A percentile compares a stretch with the other conserved stretches of the same genome.
Evolutionary conservation across 1,140 invertebrate genomes (phyloP).

Genomic region (Drosophila sp.): DNA sequence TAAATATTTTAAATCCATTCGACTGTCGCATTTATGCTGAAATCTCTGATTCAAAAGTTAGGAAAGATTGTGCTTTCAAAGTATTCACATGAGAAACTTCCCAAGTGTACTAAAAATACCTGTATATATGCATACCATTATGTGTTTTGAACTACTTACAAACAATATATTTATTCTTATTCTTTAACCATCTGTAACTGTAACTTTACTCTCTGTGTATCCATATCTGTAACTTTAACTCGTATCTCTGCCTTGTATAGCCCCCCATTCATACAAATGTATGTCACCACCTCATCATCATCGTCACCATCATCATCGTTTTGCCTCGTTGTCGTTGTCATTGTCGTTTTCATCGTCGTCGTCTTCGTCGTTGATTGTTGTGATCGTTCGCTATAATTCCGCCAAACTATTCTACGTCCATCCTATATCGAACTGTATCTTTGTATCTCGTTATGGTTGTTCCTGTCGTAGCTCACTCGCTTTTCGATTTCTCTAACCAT

Average conservation of each 20-base stretch:
- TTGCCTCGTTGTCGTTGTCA: constrained; percentile 27
- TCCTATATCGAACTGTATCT: constrained; percentile 11
- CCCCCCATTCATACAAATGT: constrained; percentile 18
- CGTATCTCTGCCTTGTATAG: constrained; percentile 33
- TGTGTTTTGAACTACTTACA: constrained; percentile 7
- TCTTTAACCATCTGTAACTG: constrained; percentile 23
- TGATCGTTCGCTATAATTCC: constrained; percentile 59
- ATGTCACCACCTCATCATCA: background rate
- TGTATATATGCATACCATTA: constrained; percentile 16
- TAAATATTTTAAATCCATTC: background rate
- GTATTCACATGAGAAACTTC: background rate
- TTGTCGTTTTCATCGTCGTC: constrained; percentile 19
- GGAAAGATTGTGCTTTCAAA: background rate
- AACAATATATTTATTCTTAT: constrained; percentile 5
- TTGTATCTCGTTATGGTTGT: constrained; percentile 29
- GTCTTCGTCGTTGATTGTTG: constrained; percentile 53
- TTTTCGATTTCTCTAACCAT: constrained; percentile 7
- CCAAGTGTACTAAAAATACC: too few species aligned
- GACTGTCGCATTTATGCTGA: too few species aligned
- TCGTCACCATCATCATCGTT: constrained; percentile 10
- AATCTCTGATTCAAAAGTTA: background rate
- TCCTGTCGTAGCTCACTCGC: constrained; percentile 33
- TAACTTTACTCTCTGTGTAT: constrained; percentile 20
- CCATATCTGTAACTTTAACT: constrained; percentile 19
- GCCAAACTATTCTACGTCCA: background rate